A percentile compares a stretch with the other conserved stretches of the same genome.
phyloP scores from a whole-genome alignment of 2,797 vertebrate genomes.

The Hydrolagus colliei region DNA sequence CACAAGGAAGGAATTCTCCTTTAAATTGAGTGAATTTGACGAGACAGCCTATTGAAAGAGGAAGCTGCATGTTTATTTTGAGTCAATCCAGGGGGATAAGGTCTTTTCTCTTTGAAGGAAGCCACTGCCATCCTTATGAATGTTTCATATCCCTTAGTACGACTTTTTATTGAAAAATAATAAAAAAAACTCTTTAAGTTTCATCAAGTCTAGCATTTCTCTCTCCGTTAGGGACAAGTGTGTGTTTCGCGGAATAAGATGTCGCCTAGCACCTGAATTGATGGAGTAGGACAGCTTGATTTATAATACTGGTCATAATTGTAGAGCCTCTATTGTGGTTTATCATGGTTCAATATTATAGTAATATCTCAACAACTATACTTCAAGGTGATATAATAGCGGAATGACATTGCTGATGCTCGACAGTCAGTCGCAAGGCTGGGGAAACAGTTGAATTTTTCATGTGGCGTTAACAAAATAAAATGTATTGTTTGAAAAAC shows the following conservation, averaged over 20 bases:
- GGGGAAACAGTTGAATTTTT: constrained; percentile 19
- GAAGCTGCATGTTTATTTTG: neutral
- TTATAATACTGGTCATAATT: constrained; percentile 32
- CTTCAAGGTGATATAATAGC: constrained; percentile 31
- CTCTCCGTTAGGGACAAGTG: constrained; percentile 14
- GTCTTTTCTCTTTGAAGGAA: neutral
- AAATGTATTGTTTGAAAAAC: constrained; percentile 30
- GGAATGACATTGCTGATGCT: constrained; percentile 28
- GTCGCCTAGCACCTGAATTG: constrained; percentile 15
- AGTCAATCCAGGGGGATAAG: neutral
- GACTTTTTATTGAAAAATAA: constrained; percentile 27
- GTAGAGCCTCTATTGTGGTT: constrained; percentile 27
- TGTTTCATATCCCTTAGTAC: constrained; percentile 4
- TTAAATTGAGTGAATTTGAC: constrained; percentile 13
- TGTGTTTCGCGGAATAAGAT: constrained; percentile 23
- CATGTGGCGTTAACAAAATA: neutral
- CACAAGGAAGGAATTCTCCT: neutral
- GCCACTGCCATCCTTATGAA: neutral
- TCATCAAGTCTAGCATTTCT: constrained; percentile 18
- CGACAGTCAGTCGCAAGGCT: constrained; percentile 29
- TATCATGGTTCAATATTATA: constrained; percentile 31
- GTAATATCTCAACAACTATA: constrained; percentile 31
- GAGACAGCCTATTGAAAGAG: neutral
- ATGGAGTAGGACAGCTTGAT: constrained; percentile 29
- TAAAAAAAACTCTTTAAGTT: neutral